Evolutionary conservation across 2,797 vertebrate species (phyloP).

Genomic region (Takifugu rubripes): DNA sequence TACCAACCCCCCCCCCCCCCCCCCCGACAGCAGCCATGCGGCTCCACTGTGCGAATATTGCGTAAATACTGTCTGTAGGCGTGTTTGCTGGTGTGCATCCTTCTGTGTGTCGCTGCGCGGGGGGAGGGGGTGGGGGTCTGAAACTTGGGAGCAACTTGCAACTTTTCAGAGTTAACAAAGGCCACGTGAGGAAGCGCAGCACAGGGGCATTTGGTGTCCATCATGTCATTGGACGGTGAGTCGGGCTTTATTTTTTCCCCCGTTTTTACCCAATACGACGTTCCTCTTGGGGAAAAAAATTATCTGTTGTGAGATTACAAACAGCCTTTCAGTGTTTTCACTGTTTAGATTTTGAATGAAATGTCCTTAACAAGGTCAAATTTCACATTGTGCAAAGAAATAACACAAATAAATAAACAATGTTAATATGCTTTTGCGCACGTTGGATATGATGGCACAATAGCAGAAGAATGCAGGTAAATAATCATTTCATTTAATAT

Average conservation of each 20-base stretch:
- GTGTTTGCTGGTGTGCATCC: slow-evolving; percentile 17
- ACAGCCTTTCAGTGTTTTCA: too few relatives aligned
- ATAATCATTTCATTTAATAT: too few relatives aligned
- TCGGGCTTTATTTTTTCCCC: not conserved
- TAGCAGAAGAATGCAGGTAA: too few relatives aligned
- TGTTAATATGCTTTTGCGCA: too few relatives aligned
- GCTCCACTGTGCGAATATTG: slow-evolving; percentile 14
- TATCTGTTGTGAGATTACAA: too few relatives aligned
- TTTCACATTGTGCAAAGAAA: too few relatives aligned
- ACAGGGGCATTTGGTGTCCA: not conserved
- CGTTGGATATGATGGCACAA: too few relatives aligned
- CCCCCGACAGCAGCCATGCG: slow-evolving; percentile 13
- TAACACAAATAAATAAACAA: too few relatives aligned
- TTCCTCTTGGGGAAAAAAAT: not conserved
- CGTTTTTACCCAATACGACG: not conserved
- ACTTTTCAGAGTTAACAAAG: slow-evolving; percentile 5
- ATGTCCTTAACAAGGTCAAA: too few relatives aligned
- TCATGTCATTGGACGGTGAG: not conserved
- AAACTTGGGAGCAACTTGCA: not conserved
- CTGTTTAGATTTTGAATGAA: too few relatives aligned
- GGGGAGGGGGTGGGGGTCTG: not conserved
- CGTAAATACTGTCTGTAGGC: slow-evolving; percentile 15
- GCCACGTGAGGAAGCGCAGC: not conserved
- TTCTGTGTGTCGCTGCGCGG: not conserved
- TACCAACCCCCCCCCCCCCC: slow-evolving; percentile 3